Conservation (phyloP, 2,888 invertebrate genomes). For the Aplocera efformata region DNA sequence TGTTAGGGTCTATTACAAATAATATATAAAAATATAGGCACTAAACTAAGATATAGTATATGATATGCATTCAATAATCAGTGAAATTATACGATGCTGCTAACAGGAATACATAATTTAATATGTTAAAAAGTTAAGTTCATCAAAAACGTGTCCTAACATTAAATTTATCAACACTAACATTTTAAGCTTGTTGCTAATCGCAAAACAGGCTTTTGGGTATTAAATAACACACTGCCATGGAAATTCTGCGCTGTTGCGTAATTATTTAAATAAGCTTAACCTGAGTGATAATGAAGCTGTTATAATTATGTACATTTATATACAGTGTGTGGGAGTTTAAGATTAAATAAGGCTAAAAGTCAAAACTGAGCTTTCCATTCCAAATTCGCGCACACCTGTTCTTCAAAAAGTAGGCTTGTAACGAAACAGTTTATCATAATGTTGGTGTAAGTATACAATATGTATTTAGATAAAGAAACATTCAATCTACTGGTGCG, state of each 20-base stretch:
- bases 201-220: conserved; percentile 18
- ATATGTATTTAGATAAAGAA: conserved; percentile 1
- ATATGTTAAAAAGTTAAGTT: no score
- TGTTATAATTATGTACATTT: conserved; percentile 18
- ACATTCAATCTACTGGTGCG: conserved; percentile 25
- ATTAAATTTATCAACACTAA: background rate
- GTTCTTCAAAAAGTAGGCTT: conserved; percentile 1
- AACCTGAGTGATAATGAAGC: conserved; percentile 20
- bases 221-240: conserved; percentile 21
- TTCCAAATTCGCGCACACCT: conserved; percentile 11
- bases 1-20: no score
- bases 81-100: no score
- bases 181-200: conserved; percentile 3
- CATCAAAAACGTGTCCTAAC: no score
- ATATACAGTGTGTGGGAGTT: conserved; percentile 16
- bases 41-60: no score
- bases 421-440: no score
- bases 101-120: no score
- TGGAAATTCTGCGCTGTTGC: conserved; percentile 12
- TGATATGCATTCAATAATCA: no score
- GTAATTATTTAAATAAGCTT: conserved; percentile 25
- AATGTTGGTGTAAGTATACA: no score
- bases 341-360: conserved; percentile 9
- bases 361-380: conserved; percentile 5
- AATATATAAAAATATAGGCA: no score